A percentile compares a stretch with the other conserved stretches of the same genome.
Conservation (phyloP, 2,113 vertebrate species). For the Cnemophilus loriae region DNA sequence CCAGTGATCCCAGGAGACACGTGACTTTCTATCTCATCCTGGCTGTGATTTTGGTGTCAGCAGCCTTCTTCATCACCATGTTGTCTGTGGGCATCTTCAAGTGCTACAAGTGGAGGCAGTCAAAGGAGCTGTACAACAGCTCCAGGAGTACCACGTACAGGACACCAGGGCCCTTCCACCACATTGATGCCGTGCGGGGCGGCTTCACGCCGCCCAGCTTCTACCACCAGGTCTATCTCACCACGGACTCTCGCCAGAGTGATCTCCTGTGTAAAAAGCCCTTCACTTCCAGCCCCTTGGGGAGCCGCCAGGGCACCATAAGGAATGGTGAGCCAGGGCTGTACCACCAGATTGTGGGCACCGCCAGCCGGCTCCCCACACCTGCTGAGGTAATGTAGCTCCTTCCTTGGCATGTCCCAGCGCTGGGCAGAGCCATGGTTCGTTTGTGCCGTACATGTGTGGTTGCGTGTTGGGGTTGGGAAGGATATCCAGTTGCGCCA, state of each 20-base stretch:
- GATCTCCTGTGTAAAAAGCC: constrained; percentile 74
- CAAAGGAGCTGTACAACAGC: constrained; percentile 68
- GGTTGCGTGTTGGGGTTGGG: background rate
- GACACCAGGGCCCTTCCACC: constrained; percentile 72
- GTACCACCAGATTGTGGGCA: constrained; percentile 73
- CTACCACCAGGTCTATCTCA: constrained; percentile 80
- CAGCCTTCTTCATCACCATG: constrained; percentile 74
- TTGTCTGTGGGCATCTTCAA: constrained; percentile 74
- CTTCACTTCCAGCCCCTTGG: constrained; percentile 67
- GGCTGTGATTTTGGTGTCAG: constrained; percentile 77
- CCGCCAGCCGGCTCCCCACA: constrained; percentile 52
- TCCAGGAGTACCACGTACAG: constrained; percentile 71
- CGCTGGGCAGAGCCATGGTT: background rate
- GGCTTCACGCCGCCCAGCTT: constrained; percentile 68
- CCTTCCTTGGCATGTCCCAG: background rate
- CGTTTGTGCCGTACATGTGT: fast-evolving
- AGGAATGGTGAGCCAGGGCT: constrained; percentile 69
- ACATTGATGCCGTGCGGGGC: constrained; percentile 68
- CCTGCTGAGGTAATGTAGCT: constrained; percentile 69
- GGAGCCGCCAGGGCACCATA: constrained; percentile 72
- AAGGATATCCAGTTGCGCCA: fast-evolving
- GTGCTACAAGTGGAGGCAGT: constrained; percentile 80
- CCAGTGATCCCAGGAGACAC: constrained; percentile 63
- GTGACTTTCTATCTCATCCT: constrained; percentile 78
- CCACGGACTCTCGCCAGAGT: constrained; percentile 77